These are phyloP conservation scores for Zapornia atra DNA, from an alignment of 2,113 vertebrate species.

Conservation along the genomic window DNA sequence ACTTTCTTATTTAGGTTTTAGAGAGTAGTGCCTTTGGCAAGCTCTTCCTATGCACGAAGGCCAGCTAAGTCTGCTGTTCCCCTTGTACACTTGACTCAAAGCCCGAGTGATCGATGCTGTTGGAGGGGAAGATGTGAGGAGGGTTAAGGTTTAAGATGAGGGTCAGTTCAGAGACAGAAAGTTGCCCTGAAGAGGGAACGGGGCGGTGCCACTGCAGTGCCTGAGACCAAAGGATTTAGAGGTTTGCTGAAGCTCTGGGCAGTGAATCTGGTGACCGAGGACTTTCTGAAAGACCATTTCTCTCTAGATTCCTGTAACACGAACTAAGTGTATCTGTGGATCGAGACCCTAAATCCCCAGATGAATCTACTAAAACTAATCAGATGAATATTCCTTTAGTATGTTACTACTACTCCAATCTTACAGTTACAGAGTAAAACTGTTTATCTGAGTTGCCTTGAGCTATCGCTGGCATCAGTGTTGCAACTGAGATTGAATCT, in stretches of 20 bases:
- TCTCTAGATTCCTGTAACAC: not conserved
- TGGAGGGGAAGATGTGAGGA: not conserved
- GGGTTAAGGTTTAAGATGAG: not conserved
- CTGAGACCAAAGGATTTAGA: not conserved
- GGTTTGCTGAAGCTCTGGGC: not conserved
- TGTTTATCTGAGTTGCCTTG: not conserved
- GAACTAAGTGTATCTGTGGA: not conserved
- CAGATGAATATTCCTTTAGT: not conserved
- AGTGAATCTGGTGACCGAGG: not conserved
- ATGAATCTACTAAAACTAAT: not conserved
- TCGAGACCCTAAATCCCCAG: not conserved
- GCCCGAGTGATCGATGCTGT: not conserved
- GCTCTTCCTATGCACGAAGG: not conserved
- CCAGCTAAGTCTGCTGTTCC: not conserved
- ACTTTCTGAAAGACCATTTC: not conserved
- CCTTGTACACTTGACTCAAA: not conserved
- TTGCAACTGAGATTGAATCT: not conserved
- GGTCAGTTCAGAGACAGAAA: not conserved
- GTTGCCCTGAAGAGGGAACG: rapidly evolving
- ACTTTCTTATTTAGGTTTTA: not conserved
- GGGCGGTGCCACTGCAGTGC: not conserved
- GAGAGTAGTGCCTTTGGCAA: not conserved
- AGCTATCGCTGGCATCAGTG: not conserved
- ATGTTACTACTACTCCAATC: not conserved
- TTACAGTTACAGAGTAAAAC: not conserved